Evolutionary conservation across 92 coral and sea anemone species (phyloP), one percentile per base, ranked within the genome.

Genomic region (Plumapathes pennacea): DNA sequence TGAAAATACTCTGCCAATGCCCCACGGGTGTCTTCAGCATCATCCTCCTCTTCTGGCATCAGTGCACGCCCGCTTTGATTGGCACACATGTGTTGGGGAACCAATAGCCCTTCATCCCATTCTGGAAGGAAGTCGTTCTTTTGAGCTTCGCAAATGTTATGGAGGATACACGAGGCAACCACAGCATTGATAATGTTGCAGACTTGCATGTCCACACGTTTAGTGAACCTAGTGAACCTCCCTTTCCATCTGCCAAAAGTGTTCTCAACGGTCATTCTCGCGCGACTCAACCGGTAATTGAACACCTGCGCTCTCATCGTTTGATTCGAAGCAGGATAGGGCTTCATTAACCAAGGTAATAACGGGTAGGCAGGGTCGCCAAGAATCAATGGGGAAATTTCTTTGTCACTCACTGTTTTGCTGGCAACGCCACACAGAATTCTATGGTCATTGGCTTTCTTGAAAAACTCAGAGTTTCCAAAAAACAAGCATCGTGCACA

Each of bases 301-400:
- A 80, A 80, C 8, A 34, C 49, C 43, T 39, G 62, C 42, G 57
- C 58, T 30, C 30, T 64, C 42, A 27, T 46, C 20, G 76, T 27
- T 7, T 64, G 25, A 13, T 38, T 50, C 24, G 38, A 33, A 25
- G 50, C 63, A 10, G 67, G 69, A 21, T 64, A 81, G 14, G 77
- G 33, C 40, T 67, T 81, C 71, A 81, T 39, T 10, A 81, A 40
- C 88, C 82, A 81, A 17, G 82, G 54, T 48, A 73, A 38, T 9
- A 81, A 25, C 2, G 88, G 88, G 23, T 74, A 81, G 0, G 88
- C 82, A 21, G 66, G 69, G 42, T 82, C 83, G 2, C 68, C 82
- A 44, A 68, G 25, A 8, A 82, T 56, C 32, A 80, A 21, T 25
- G 61, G 43, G 46, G 65, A n/a, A 19, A 74, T 57, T 22, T 26